Evolutionary conservation across 2,888 invertebrate genomes (phyloP), one percentile per base, ranked within the genome.

Genomic region (Drosophila limbata): DNA sequence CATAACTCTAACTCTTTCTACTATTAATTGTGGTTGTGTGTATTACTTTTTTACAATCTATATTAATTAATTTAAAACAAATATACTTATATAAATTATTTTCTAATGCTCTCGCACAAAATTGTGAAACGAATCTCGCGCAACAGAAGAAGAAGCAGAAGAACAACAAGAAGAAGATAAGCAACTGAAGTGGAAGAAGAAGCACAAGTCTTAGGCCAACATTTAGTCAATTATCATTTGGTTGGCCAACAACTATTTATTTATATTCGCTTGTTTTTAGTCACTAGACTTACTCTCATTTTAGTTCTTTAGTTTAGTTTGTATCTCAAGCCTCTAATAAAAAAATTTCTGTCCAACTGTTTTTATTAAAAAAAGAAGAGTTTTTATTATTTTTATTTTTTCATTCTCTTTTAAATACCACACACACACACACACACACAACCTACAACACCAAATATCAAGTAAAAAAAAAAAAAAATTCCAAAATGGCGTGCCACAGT

Each of bases 21-120:
- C 69, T 84, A 73, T 73, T 76, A 77, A 88, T 73, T 88, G 88
- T 88, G 84, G 84, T 84, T 84, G 84, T 84, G 88, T 84, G 88
- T 83, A 85, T 79, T 86, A 84, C 81, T 86, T 84, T 84, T 78
- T 86, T 17, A 47, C 13, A 37, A 47, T 73, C 60, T 53, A 53
- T 48, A 51, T 56, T 57, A 69, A 45, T 62, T 68, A 55, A 65
- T 63, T 73, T 45, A 5, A 5, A 25, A 25, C n/a, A 56, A 52
- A 52, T 60, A 69, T 69, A 48, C 65, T 59, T 62, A 60, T 37
- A 37, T 52, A 57, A 39, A 55, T 65, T 70, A 50, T 62, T 67
- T 66, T 64, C 73, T 78, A 62, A 84, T 81, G 69, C 71, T 79
- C 72, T 69, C 64, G 73, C 78, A 77, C 82, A 74, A 79, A 79